A percentile compares a stretch with the other conserved stretches of the same genome.
Conservation (phyloP, 1,140 invertebrate genomes). For the Drosophila burlai region DNA sequence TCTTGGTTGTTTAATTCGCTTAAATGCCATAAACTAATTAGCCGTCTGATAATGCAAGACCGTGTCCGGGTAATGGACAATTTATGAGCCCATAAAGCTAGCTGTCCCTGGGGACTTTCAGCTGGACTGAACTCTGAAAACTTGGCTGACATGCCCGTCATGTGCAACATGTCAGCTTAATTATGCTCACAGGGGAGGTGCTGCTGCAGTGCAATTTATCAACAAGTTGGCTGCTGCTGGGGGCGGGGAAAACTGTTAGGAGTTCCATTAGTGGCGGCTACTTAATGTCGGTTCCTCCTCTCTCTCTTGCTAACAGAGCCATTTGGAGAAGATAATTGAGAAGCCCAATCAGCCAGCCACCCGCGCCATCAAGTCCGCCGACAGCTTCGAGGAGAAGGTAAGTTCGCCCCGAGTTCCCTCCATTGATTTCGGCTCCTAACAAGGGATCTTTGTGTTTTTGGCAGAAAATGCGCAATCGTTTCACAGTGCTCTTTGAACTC, state of each 20-base stretch:
- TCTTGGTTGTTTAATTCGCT: conserved; percentile 25
- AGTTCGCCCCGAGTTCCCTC: conserved; percentile 58
- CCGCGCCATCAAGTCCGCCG: conserved; percentile 90
- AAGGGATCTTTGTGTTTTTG: background rate
- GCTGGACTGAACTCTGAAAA: conserved; percentile 39
- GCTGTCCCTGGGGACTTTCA: conserved; percentile 5
- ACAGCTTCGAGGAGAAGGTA: conserved; percentile 89
- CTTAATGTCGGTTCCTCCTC: conserved; percentile 58
- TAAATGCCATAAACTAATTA: conserved; percentile 33
- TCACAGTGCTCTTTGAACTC: conserved; percentile 93
- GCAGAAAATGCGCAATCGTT: conserved; percentile 87
- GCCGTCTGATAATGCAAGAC: conserved; percentile 26
- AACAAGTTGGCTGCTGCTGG: conserved; percentile 7
- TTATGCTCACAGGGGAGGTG: conserved; percentile 48
- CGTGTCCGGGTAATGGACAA: conserved; percentile 37
- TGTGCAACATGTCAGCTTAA: conserved; percentile 76
- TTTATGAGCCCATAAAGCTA: conserved; percentile 38
- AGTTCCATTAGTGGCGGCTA: conserved; percentile 68
- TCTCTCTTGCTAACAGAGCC: conserved; percentile 88
- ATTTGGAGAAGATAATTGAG: conserved; percentile 93
- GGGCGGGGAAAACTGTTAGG: conserved; percentile 24
- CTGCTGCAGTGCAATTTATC: conserved; percentile 50
- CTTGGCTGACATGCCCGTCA: conserved; percentile 63
- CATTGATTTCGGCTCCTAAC: background rate
- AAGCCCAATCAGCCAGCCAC: conserved; percentile 90